Conservation (phyloP, 2,113 vertebrate species). For the Rhinolophus ferrumequinum region DNA sequence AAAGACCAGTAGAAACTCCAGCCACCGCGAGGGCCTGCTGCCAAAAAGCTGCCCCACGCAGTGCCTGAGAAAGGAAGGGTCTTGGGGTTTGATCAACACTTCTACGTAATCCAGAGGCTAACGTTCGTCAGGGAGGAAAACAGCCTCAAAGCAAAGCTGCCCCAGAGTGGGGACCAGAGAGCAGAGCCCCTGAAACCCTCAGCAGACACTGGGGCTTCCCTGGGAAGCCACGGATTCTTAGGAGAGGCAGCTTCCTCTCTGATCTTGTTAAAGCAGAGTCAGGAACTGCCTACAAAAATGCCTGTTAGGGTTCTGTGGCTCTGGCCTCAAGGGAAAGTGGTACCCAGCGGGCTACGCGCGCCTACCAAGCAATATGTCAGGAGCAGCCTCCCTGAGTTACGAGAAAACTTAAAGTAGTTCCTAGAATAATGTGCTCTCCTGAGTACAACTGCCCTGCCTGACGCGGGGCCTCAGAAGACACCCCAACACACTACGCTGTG, state of each 20-base stretch:
- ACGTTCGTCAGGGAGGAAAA: neutral
- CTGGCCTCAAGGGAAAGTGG: neutral
- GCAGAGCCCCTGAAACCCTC: neutral
- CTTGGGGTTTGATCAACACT: neutral
- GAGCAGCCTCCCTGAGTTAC: neutral
- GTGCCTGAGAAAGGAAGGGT: neutral
- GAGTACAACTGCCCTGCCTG: neutral
- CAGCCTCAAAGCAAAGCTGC: neutral
- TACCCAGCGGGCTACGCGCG: fast-evolving
- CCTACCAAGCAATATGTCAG: neutral
- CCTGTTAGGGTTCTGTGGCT: neutral
- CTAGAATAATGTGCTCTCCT: neutral
- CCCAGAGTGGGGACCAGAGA: neutral
- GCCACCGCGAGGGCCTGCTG: fast-evolving
- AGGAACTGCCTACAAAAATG: neutral
- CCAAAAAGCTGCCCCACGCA: neutral
- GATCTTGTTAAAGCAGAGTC: neutral
- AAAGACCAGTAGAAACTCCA: neutral
- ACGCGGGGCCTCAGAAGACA: neutral
- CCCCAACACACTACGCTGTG: fast-evolving
- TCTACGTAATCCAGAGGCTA: neutral
- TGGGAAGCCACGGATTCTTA: neutral
- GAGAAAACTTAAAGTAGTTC: neutral
- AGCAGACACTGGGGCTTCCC: fast-evolving
- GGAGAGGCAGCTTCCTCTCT: neutral